A percentile compares a stretch with the other conserved stretches of the same genome.
Conservation (phyloP, 1,140 invertebrate genomes). For the Euwallacea similis region DNA sequence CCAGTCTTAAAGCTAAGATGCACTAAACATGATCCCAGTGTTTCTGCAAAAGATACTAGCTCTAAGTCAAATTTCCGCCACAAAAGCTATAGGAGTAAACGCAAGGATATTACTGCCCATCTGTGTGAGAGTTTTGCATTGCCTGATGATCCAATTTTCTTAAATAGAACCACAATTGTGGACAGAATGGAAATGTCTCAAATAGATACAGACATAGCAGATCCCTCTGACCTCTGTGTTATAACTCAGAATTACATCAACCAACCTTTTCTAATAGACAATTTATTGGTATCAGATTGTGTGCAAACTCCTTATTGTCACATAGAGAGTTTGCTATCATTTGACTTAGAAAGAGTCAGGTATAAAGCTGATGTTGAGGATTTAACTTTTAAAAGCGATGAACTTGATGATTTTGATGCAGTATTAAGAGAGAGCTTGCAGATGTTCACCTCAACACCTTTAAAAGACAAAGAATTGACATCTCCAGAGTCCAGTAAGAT, state of each 20-base stretch:
- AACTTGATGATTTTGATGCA: not conserved
- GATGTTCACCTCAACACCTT: conserved; percentile 21
- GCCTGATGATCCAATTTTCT: conserved; percentile 32
- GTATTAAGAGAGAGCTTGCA: not conserved
- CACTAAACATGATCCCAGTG: no score
- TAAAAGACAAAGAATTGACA: conserved; percentile 4
- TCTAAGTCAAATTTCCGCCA: no score
- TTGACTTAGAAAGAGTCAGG: conserved; percentile 18
- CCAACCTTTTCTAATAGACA: conserved; percentile 25
- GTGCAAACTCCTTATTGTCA: conserved; percentile 32
- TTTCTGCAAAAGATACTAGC: no score
- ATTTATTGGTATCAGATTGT: not conserved
- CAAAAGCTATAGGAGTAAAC: no score
- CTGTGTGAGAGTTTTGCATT: conserved; percentile 28
- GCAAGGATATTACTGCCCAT: no score
- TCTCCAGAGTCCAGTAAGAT: not conserved
- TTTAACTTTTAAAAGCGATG: no score
- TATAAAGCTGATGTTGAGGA: conserved; percentile 14
- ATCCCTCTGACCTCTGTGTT: conserved; percentile 21
- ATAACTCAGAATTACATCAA: conserved; percentile 21
- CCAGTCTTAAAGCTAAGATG: no score
- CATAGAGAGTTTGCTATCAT: conserved; percentile 25
- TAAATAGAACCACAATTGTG: not conserved
- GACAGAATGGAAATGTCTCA: conserved; percentile 2
- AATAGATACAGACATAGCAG: conserved; percentile 15